These are phyloP conservation scores for Otolemur garnettii DNA, from an alignment of 2,113 vertebrate genomes.

Conservation along the genomic window DNA sequence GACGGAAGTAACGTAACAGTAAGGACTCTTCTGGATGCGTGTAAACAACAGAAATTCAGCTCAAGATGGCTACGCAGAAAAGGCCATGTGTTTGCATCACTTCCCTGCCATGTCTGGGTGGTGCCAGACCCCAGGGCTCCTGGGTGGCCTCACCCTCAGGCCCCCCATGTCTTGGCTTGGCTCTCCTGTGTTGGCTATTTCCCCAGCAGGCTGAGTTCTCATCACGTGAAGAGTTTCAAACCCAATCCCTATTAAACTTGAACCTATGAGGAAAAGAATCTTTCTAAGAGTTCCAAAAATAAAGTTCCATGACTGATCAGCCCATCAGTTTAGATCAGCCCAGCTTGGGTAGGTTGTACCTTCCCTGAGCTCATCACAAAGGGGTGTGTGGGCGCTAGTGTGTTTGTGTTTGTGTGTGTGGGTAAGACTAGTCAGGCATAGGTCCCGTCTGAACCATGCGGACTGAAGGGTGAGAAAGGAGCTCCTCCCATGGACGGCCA, in stretches of 20 bases:
- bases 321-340: background rate
- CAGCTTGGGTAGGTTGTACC: background rate
- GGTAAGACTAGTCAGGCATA: background rate
- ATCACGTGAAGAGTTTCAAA: background rate
- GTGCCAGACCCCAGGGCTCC: background rate
- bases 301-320: background rate
- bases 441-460: background rate
- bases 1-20: background rate
- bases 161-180: background rate
- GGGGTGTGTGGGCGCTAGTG: background rate
- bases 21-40: background rate
- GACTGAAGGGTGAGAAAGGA: background rate
- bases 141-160: background rate
- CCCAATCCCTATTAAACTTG: background rate
- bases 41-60: background rate
- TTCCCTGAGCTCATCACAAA: background rate
- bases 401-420: background rate
- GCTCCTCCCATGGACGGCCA: background rate
- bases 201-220: conserved; percentile 16
- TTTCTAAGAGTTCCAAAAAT: background rate
- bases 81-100: background rate
- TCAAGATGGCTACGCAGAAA: background rate
- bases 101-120: background rate
- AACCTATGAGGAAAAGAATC: background rate
- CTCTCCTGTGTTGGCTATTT: background rate